Base-by-base conservation (phyloP, 2,113 vertebrate species). In the Ellobius talpinus region DNA sequence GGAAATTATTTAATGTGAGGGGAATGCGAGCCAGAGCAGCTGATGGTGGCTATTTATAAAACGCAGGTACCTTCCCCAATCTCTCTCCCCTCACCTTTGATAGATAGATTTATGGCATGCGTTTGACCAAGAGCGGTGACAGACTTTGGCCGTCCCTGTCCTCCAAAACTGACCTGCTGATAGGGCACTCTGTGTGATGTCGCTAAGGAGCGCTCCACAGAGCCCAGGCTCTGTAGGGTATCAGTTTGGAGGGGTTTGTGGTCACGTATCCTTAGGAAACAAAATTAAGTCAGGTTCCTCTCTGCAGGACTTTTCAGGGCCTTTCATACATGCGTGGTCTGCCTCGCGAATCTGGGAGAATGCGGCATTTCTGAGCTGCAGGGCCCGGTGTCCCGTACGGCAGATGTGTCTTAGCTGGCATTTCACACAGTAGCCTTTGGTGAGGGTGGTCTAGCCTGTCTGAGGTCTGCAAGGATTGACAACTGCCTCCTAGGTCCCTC, bases 271-370 rank as follows among this genome's bases (percentile, higher is more conserved):
- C 45, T 68, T 72, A 45, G 72, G 72, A 85, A 93, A 93, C 29
- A 26, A 76, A 87, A 8, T 58, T 0, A n/a, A 89, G 65, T 58
- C 52, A 2, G 16, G 47, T 93, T 72, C 73, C 78, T 82, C 45
- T 58, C 79, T 90, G 61, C 52, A 36, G 85, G 88, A 85, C 84
- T 95, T 90, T 24, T 63, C 85, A 74, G 96, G 90, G 89, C 81
- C 81, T 87, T 91, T 76, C 70, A 6, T 29, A 4, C 19, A 33
- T 33, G 2, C 16, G 23, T 21, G 63, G 50, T 36, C 66, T 63
- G 45, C 86, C 3, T 73, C 47, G 36, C 29, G 29, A 89, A 13
- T 50, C 79, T 23, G 11, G 36, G 52, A 42, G 82, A 45, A 11
- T 0, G 42, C 13, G 76, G 63, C 39, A 2, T 58, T 78, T 91